Base-by-base conservation (phyloP, 2,797 vertebrate genomes). In the Sebastes minor region DNA sequence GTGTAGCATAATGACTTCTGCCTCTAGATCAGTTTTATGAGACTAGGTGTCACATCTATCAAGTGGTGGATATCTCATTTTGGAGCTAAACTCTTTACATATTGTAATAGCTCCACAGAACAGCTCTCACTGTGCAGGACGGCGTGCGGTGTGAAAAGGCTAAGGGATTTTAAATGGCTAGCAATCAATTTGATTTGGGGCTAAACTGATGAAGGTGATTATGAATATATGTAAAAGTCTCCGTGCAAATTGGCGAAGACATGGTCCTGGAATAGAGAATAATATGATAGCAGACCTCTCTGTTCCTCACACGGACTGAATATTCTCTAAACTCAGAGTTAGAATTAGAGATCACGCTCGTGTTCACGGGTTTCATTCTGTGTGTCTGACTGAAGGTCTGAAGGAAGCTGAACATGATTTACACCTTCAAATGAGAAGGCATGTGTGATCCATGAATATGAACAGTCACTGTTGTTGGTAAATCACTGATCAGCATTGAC, bases 31-130 rank as follows among this genome's bases (percentile, higher is more conserved):
- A 66, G 32, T 83, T 87, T 89, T 80, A 83, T 67, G 59, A 74
- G 78, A 71, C 56, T 53, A 86, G 65, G 61, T 86, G 85, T 90
- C 83, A 82, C 53, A 80, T 78, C 71, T 78, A 55, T 87, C 74
- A 86, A 86, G 71, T 86, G 72, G 65, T 62, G 25, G 59, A 83
- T 87, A 77, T 91, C 70, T 88, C 66, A 75, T 79, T 90, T 82
- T 71, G 66, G 69, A 89, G 81, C 38, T 32, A 83, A 88, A 73
- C 59, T 70, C 74, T 79, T 81, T 75, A 74, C 67, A 83, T 61
- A 71, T 61, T 75, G 23, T 81, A 80, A 84, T 74, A 71, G 68
- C 60, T 70, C 16, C 53, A 69, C 56, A 13, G 74, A 42, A 60
- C 59, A 78, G 63, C 74, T 74, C 16, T 74, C 61, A 49, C 74